Conservation (phyloP, 2,888 invertebrate genomes). For the Lutraria lutraria region DNA sequence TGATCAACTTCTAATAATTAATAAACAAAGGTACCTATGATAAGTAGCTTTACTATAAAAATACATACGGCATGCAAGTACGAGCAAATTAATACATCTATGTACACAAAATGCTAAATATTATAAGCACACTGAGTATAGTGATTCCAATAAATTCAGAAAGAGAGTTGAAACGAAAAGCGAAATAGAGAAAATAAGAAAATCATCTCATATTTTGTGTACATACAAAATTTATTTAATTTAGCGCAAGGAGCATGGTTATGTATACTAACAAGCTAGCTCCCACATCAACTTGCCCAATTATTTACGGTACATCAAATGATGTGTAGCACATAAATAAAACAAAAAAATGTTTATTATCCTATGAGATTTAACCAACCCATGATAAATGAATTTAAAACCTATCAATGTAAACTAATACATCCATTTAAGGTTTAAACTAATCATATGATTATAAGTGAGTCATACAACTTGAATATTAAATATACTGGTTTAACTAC, state of each 20-base stretch:
- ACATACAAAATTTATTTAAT: neutral
- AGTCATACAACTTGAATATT: too few relatives aligned
- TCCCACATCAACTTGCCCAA: neutral
- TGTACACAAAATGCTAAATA: neutral
- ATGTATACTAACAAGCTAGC: neutral
- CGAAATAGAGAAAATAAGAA: neutral
- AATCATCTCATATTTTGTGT: conserved; percentile 2
- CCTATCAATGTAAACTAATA: too few relatives aligned
- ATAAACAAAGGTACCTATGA: neutral
- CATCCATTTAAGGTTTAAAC: too few relatives aligned
- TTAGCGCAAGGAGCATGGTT: neutral
- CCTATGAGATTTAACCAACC: too few relatives aligned
- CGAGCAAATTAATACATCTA: neutral
- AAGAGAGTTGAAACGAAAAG: neutral
- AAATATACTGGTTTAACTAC: too few relatives aligned
- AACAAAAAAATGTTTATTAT: too few relatives aligned
- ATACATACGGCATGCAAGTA: neutral
- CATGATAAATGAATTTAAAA: too few relatives aligned
- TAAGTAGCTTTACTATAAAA: neutral
- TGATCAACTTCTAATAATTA: neutral
- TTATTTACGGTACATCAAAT: neutral
- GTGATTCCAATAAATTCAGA: neutral
- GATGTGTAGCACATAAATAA: too few relatives aligned
- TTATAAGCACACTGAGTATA: neutral
- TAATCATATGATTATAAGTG: too few relatives aligned